Percentiles rank a stretch among this genome's conserved stretches.
Conservation (phyloP, 2,113 vertebrate genomes). For the human (Homo sapiens) region DNA sequence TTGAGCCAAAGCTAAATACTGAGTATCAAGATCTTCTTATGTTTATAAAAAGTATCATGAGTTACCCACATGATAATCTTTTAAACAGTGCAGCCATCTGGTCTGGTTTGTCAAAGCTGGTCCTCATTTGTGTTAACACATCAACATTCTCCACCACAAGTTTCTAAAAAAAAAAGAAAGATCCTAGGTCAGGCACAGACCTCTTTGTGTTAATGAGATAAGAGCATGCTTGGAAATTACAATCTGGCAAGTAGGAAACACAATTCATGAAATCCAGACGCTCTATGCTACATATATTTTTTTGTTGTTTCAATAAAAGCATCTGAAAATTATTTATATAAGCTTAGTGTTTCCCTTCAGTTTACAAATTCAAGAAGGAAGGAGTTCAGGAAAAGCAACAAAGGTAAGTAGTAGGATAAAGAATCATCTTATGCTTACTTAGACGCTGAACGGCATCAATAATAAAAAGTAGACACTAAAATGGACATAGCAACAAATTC, state of each 20-base stretch:
- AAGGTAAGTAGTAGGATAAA: conserved; percentile 19
- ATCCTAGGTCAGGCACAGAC: conserved; percentile 65
- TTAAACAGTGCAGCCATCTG: conserved; percentile 99
- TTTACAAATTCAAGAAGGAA: conserved; percentile 43
- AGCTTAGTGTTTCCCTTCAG: conserved; percentile 30
- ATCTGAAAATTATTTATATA: neutral
- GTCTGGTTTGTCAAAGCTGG: conserved; percentile 98
- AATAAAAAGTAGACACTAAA: conserved; percentile 39
- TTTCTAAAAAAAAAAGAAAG: conserved; percentile 88
- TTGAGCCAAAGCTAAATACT: conserved; percentile 36
- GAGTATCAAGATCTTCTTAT: neutral
- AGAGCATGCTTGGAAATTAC: conserved; percentile 56
- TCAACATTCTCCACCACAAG: conserved; percentile 99
- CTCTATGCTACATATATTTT: conserved; percentile 21
- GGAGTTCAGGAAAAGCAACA: conserved; percentile 31
- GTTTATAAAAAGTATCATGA: conserved; percentile 47
- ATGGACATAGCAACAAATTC: neutral
- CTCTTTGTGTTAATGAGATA: conserved; percentile 47
- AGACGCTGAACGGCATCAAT: neutral
- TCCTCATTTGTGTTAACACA: conserved; percentile 98
- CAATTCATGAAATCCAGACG: conserved; percentile 68
- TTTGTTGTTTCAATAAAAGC: neutral
- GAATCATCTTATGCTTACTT: neutral
- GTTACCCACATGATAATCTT: conserved; percentile 94
- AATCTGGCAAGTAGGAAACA: conserved; percentile 60